phyloP scores from a whole-genome alignment of 2,113 vertebrate genomes.

The Trinectes maculatus region DNA sequence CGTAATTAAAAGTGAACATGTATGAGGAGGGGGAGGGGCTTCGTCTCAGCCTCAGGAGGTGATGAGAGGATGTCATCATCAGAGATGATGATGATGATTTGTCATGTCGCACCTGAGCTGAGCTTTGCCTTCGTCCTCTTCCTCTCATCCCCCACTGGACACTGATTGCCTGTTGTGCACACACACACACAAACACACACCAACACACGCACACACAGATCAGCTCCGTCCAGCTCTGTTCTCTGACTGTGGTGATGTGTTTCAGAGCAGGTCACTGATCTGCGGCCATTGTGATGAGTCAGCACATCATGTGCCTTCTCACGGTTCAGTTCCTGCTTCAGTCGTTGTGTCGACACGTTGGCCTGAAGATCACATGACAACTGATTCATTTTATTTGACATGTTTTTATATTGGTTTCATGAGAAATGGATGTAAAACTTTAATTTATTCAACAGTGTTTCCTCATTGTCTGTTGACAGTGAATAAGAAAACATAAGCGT shows the following conservation, averaged over 20 bases:
- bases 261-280: slow-evolving; percentile 57
- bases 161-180: neutral
- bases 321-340: slow-evolving; percentile 44
- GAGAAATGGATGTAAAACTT: no score
- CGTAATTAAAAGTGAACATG: slow-evolving; percentile 45
- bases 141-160: neutral
- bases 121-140: neutral
- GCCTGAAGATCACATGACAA: neutral
- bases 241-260: slow-evolving; percentile 31
- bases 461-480: no score
- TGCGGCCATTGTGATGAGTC: slow-evolving; percentile 69
- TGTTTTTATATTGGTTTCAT: no score
- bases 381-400: neutral
- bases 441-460: no score
- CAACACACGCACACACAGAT: slow-evolving; percentile 2
- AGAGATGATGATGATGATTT: neutral
- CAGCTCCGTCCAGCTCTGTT: slow-evolving; percentile 17
- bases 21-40: slow-evolving; percentile 9
- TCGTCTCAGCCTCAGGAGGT: neutral
- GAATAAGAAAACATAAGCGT: no score
- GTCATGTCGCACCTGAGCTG: no score
- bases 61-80: neutral
- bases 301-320: slow-evolving; percentile 80
- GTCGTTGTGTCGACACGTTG: neutral
- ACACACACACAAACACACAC: neutral